These are phyloP conservation scores for Cistogaster globosa DNA, from an alignment of 2,888 invertebrate genomes.

Conservation along the genomic window DNA sequence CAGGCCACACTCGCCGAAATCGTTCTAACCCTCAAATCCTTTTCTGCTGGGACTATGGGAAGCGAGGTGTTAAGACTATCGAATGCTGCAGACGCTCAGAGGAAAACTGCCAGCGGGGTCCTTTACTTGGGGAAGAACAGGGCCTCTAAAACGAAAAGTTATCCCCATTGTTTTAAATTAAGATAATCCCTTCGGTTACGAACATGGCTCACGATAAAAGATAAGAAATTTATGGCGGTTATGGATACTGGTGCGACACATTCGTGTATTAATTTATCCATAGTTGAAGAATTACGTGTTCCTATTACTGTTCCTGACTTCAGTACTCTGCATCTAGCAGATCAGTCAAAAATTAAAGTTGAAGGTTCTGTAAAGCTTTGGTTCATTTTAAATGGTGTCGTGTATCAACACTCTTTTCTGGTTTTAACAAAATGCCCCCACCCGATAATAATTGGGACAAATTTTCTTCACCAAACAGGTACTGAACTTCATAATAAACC, in stretches of 20 bases:
- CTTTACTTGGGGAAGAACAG: background rate
- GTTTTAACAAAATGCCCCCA: too few relatives aligned
- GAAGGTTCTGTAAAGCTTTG: background rate
- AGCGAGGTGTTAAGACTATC: background rate
- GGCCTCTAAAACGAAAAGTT: background rate
- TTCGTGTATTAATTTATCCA: conserved; percentile 6
- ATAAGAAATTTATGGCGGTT: background rate
- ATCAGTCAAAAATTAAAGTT: background rate
- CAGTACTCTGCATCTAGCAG: conserved; percentile 10
- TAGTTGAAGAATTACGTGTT: conserved; percentile 3
- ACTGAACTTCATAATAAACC: too few relatives aligned
- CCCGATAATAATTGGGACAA: too few relatives aligned
- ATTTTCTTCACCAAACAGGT: too few relatives aligned
- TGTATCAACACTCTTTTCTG: too few relatives aligned
- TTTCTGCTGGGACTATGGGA: conserved; percentile 20
- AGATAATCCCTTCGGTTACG: background rate
- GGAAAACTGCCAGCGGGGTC: conserved; percentile 1
- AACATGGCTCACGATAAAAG: background rate
- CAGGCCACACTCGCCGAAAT: too few relatives aligned
- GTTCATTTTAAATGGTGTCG: conserved; percentile 18
- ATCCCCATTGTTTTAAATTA: conserved; percentile 1
- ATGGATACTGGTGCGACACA: conserved; percentile 4
- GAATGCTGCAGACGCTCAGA: background rate
- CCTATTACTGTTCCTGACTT: background rate
- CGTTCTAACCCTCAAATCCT: too few relatives aligned